Evolutionary conservation across 2,797 vertebrate genomes (phyloP).

Genomic region (Tinamus major): DNA sequence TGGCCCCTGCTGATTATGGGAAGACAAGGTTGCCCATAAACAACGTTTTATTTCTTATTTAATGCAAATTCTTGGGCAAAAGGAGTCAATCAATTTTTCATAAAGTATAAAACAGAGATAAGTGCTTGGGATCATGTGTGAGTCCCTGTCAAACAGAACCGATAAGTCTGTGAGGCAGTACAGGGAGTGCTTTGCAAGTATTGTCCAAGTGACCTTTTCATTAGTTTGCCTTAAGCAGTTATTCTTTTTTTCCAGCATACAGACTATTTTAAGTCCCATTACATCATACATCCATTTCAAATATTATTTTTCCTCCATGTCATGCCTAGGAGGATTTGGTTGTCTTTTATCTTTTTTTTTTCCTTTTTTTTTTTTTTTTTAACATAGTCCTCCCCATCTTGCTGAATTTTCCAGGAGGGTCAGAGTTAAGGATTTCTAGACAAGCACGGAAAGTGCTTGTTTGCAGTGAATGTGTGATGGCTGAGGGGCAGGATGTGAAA

Average conservation of each 20-base stretch:
- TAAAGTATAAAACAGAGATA: constrained; percentile 76
- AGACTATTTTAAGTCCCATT: constrained; percentile 69
- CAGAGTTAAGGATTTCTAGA: constrained; percentile 15
- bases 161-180: constrained; percentile 67
- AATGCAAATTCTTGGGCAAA: constrained; percentile 64
- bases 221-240: constrained; percentile 71
- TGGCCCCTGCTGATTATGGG: constrained; percentile 55
- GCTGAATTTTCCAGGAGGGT: neutral
- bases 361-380: neutral
- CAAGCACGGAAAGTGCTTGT: neutral
- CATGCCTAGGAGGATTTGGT: constrained; percentile 19
- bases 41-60: constrained; percentile 68
- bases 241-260: constrained; percentile 67
- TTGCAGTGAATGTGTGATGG: neutral
- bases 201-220: constrained; percentile 72
- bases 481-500: constrained; percentile 25
- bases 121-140: constrained; percentile 73
- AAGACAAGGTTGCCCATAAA: constrained; percentile 73
- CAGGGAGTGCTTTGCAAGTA: constrained; percentile 57
- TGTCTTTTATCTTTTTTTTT: neutral
- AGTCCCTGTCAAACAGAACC: constrained; percentile 71
- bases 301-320: constrained; percentile 47
- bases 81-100: constrained; percentile 80
- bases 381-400: neutral
- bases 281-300: constrained; percentile 57